Evolutionary conservation across 2,888 invertebrate genomes (phyloP), one percentile per base, ranked within the genome.

Genomic region (Encarsia formosa): DNA sequence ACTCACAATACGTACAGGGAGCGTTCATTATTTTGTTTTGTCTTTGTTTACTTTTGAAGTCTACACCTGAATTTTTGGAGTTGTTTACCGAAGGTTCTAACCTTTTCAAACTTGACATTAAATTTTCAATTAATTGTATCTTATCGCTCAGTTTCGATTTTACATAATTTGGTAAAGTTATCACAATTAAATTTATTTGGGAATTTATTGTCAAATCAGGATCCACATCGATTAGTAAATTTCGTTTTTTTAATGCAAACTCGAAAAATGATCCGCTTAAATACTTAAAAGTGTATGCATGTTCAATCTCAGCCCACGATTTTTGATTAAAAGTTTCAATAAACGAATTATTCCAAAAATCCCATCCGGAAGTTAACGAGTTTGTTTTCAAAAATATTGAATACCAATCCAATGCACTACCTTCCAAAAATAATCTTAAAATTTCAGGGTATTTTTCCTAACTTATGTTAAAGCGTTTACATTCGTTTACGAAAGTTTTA

Each of bases 1-100:
- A n/a, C 15, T 31, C 4, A 31, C 31, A 31, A 31, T 31, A 31
- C 31, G 15, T 15, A 15, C 4, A 31, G 4, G 31, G 6, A 31
- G 31, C 6, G 26, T 26, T 6, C 11, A n/a, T 31, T 11, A n/a
- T n/a, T n/a, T 52, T 59, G 31, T 59, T 59, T 31, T 57, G 44
- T 26, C 32, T 43, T 53, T 22, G 29, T 38, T 42, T 51, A 47
- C 47, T 31, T 38, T 49, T 31, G 46, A 43, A 31, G 50, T 53
- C 20, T 47, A 55, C 41, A 50, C 34, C 24, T 39, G 29, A 42
- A 19, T 19, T 38, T 22, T 38, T 38, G 20, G 40, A 58, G 40
- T 58, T 53, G 24, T 39, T 4, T 4, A 6, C 31, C 3, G 15
- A n/a, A 31, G 6, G 31, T 6, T 31, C 6, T 6, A 31, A n/a